Evolutionary conservation across 2,113 vertebrate species (phyloP).

Genomic region (Rhinogobius similis): DNA sequence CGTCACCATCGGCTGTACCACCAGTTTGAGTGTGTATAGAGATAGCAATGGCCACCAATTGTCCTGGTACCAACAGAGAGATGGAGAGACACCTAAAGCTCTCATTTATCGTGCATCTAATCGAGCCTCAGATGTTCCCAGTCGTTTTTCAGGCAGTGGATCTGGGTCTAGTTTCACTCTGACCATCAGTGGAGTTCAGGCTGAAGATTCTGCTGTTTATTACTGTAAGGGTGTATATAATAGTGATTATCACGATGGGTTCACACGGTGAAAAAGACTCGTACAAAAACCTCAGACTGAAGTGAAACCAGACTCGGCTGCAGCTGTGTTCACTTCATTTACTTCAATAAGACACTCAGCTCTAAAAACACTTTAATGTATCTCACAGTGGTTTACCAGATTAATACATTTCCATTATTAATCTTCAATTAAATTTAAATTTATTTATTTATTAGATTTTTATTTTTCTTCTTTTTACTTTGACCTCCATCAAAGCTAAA

Average conservation of each 20-base stretch:
- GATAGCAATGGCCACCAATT: too few species aligned
- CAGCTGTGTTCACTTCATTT: background rate
- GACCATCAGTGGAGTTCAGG: background rate
- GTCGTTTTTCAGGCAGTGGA: constrained; percentile 3
- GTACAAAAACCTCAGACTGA: constrained; percentile 41
- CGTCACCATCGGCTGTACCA: background rate
- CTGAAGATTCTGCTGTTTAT: constrained; percentile 36
- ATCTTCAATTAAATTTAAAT: too few species aligned
- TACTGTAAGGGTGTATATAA: background rate
- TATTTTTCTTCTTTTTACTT: too few species aligned
- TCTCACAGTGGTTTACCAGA: too few species aligned
- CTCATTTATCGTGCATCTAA: background rate
- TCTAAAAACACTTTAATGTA: too few species aligned
- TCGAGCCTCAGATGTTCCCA: background rate
- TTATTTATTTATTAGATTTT: too few species aligned
- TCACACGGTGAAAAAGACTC: constrained; percentile 45
- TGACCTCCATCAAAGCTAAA: too few species aligned
- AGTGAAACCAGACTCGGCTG: constrained; percentile 2
- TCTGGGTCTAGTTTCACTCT: background rate
- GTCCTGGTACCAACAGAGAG: background rate
- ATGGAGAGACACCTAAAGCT: constrained; percentile 1
- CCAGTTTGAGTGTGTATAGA: background rate
- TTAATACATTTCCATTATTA: too few species aligned
- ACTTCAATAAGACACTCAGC: too few species aligned
- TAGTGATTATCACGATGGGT: rapidly evolving